phyloP scores from a whole-genome alignment of 2,797 vertebrate species.

The Knipowitschia caucasica region DNA sequence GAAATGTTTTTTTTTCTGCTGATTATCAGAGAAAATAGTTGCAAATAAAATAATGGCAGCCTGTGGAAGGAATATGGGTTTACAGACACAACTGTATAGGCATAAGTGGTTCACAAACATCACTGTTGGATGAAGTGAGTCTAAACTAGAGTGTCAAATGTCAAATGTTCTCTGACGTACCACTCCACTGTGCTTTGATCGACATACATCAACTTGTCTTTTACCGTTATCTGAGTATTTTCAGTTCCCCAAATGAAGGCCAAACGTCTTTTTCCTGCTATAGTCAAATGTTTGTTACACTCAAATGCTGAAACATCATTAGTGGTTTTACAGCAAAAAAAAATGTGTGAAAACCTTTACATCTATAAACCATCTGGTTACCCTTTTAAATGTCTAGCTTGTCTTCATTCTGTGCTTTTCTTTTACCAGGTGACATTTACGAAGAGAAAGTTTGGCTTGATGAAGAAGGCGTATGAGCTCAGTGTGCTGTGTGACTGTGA shows the following conservation, averaged over 20 bases:
- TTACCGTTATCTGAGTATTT: conserved; percentile 69
- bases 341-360: conserved; percentile 32
- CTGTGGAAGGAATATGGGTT: not conserved
- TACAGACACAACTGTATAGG: not conserved
- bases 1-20: conserved; percentile 28
- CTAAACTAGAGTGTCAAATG: conserved; percentile 13
- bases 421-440: conserved; percentile 88
- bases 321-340: conserved; percentile 37
- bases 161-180: conserved; percentile 34
- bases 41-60: conserved; percentile 11
- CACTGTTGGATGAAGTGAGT: not conserved
- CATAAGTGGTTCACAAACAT: not conserved
- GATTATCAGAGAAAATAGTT: conserved; percentile 36
- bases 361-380: conserved; percentile 24
- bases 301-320: conserved; percentile 43
- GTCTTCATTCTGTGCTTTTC: conserved; percentile 14
- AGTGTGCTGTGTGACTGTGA: conserved; percentile 97
- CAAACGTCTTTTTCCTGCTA: conserved; percentile 57
- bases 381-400: conserved; percentile 6
- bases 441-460: conserved; percentile 95
- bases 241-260: conserved; percentile 66
- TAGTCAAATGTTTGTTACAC: conserved; percentile 50
- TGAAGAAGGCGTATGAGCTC: conserved; percentile 97
- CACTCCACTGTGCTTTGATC: conserved; percentile 52
- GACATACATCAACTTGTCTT: conserved; percentile 52